These are phyloP conservation scores for Garra rufa DNA, from an alignment of 2,113 vertebrate genomes.

Conservation along the genomic window DNA sequence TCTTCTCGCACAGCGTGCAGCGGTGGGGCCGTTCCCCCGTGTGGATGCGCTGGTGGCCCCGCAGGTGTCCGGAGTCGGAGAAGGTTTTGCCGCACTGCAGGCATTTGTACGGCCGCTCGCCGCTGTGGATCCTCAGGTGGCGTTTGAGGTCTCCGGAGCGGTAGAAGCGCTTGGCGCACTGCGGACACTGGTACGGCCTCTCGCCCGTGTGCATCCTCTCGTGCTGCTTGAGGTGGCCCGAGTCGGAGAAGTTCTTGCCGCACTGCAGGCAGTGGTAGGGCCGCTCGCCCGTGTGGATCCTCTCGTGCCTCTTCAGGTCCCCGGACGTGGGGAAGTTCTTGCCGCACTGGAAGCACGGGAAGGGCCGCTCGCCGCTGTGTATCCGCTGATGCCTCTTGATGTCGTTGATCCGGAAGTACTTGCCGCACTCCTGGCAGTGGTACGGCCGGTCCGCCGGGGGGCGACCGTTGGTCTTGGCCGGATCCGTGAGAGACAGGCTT, in stretches of 20 bases:
- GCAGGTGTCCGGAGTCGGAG: conserved; percentile 53
- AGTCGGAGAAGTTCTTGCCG: conserved; percentile 54
- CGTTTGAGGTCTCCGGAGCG: conserved; percentile 53
- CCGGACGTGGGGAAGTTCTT: conserved; percentile 57
- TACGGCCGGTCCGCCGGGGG: conserved; percentile 53
- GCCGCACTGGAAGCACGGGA: conserved; percentile 57
- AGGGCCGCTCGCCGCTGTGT: conserved; percentile 56
- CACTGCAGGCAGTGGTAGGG: conserved; percentile 55
- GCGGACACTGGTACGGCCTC: conserved; percentile 55
- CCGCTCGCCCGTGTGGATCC: conserved; percentile 56
- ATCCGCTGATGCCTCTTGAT: conserved; percentile 59
- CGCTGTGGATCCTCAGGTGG: conserved; percentile 54
- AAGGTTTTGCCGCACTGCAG: conserved; percentile 51
- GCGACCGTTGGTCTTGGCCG: conserved; percentile 37
- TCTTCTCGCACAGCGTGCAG: conserved; percentile 57
- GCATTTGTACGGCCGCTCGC: conserved; percentile 56
- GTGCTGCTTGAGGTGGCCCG: conserved; percentile 54
- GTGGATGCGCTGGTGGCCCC: conserved; percentile 58
- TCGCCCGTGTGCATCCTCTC: conserved; percentile 57
- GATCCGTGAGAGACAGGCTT: conserved; percentile 16
- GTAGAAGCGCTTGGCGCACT: conserved; percentile 57
- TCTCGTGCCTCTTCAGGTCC: conserved; percentile 55
- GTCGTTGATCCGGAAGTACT: conserved; percentile 56
- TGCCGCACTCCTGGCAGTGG: conserved; percentile 57
- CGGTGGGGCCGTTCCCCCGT: conserved; percentile 51